Percentiles rank a stretch among this genome's conserved stretches.
phyloP scores from a whole-genome alignment of 1,140 invertebrate genomes.

The Theocolax elegans region DNA sequence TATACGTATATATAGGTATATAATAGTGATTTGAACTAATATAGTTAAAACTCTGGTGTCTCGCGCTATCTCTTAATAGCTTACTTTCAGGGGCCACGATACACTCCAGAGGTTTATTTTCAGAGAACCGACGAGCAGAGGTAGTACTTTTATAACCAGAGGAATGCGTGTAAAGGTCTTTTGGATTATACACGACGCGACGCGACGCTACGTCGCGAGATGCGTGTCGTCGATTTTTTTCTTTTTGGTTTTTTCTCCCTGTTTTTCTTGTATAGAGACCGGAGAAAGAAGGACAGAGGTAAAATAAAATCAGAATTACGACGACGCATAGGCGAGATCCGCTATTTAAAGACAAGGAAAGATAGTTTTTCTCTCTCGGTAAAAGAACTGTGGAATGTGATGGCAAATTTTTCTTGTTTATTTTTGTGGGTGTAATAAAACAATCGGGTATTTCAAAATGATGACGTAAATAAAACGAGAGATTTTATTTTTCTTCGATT shows the following conservation, averaged over 20 bases:
- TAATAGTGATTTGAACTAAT: background rate
- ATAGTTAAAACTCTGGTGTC: background rate
- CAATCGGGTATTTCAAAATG: background rate
- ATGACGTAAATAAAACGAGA: constrained; percentile 5
- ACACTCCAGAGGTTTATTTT: constrained; percentile 25
- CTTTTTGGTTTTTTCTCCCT: background rate
- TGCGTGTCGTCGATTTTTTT: constrained; percentile 11
- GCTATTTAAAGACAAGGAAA: constrained; percentile 31
- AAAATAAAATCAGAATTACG: constrained; percentile 4
- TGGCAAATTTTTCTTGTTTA: constrained; percentile 27
- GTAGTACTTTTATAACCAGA: constrained; percentile 14
- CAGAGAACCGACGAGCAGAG: background rate
- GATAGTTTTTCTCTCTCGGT: background rate
- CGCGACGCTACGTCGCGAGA: background rate
- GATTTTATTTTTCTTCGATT: background rate
- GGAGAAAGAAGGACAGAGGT: background rate
- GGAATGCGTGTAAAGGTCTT: constrained; percentile 26
- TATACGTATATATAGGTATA: no score
- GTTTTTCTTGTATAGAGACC: background rate
- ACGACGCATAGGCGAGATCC: constrained; percentile 27
- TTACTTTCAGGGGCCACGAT: background rate
- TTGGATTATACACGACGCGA: background rate
- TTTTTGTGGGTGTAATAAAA: constrained; percentile 1
- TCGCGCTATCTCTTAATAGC: constrained; percentile 16
- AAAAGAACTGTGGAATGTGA: background rate